phyloP scores from a whole-genome alignment of 92 coral and sea anemone genomes.

The Ricordea florida region DNA sequence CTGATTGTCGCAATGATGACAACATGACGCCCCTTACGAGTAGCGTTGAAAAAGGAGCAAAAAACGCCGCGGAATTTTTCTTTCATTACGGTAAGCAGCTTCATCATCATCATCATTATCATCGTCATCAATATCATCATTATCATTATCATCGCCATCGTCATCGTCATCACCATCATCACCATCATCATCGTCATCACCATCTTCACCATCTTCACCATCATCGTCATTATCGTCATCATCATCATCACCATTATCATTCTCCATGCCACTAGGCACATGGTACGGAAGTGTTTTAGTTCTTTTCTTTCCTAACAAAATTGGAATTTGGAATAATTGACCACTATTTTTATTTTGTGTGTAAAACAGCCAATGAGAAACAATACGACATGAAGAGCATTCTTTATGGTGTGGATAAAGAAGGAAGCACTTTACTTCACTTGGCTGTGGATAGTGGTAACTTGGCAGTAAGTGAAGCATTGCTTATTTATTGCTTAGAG shows the following conservation, averaged over 20 bases:
- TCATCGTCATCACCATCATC: background rate
- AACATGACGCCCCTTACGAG: constrained; percentile 69
- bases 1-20: constrained; percentile 58
- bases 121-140: background rate
- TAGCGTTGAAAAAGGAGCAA: constrained; percentile 71
- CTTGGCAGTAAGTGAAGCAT: constrained; percentile 31
- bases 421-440: constrained; percentile 66
- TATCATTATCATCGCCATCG: background rate
- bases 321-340: too few relatives aligned
- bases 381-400: constrained; percentile 22
- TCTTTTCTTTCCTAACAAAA: too few relatives aligned
- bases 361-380: constrained; percentile 32
- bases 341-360: too few relatives aligned
- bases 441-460: constrained; percentile 72
- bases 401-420: constrained; percentile 51
- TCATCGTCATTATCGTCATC: background rate
- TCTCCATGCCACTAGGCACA: background rate
- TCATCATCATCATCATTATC: background rate
- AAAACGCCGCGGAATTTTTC: constrained; percentile 35
- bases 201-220: background rate
- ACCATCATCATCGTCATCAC: background rate
- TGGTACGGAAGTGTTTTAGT: too few relatives aligned
- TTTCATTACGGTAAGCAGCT: constrained; percentile 46
- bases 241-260: background rate
- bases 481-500: too few relatives aligned